Evolutionary conservation across 2,888 invertebrate species (phyloP), one percentile per base, ranked within the genome.

Genomic region (Lithophane socia): DNA sequence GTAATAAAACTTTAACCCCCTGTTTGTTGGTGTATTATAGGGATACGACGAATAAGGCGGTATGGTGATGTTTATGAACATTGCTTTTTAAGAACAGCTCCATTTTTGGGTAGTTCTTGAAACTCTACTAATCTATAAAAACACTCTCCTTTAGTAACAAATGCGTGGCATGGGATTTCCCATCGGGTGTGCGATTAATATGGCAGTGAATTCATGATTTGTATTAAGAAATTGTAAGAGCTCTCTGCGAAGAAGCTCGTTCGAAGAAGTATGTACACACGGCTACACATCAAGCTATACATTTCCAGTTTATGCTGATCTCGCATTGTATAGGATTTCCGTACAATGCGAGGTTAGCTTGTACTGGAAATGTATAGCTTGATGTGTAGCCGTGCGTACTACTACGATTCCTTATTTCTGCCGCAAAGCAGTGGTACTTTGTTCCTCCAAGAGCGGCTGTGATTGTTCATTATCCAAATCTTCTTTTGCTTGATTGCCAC

Each of bases 1-100:
- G 16, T 72, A 73, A 86, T 88, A 88, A 88, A 88, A 82, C 29
- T 75, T 37, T 69, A 81, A 81, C 84, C 82, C 86, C 82, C 37
- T 79, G 82, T 82, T 81, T 83, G 79, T 79, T 80, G 71, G 73
- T 44, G 63, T 69, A 65, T 77, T 63, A 58, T 58, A 37, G 61
- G 70, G 56, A 37, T 47, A 72, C 58, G 18, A 67, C n/a, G 69
- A 61, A 60, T 24, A 49, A 4, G 56, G 8, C 37, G 47, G 52
- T 21, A 66, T 65, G 42, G 21, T 73, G 24, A 56, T 63, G 70
- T 68, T 70, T 63, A 74, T 42, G 42, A 68, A 54, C 54, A 29
- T n/a, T 67, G 8, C 3, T 69, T 84, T 77, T 63, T 56, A 29
- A 68, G 18, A 71, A 58, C 3, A 5, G 7, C 13, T 42, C 60